These are phyloP conservation scores for Squalus acanthias DNA, from an alignment of 2,797 vertebrate species.

Conservation along the genomic window DNA sequence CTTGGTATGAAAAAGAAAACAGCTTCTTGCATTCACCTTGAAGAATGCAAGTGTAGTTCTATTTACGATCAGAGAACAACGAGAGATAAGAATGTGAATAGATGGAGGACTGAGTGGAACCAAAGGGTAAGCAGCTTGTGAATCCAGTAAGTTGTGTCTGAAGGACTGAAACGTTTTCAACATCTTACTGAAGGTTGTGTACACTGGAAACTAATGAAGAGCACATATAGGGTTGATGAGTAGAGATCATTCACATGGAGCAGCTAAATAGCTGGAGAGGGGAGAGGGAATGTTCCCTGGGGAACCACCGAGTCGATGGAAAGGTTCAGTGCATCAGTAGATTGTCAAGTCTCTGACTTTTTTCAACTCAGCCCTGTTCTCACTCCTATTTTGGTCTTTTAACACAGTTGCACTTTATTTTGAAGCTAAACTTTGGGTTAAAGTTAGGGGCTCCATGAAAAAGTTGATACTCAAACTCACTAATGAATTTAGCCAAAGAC, in stretches of 20 bases:
- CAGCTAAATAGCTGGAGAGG: neutral
- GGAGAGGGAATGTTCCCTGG: neutral
- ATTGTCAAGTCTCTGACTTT: neutral
- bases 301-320: neutral
- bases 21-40: neutral
- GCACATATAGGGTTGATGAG: neutral
- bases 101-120: neutral
- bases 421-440: neutral
- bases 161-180: neutral
- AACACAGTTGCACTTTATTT: neutral
- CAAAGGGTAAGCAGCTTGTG: neutral
- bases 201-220: neutral
- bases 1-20: neutral
- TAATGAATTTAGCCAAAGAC: neutral
- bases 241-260: neutral
- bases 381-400: neutral
- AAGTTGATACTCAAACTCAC: neutral
- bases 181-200: neutral
- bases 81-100: neutral
- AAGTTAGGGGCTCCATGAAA: neutral
- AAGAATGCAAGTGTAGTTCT: neutral
- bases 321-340: neutral
- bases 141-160: neutral
- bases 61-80: neutral
- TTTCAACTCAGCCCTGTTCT: neutral